phyloP scores from a whole-genome alignment of 2,113 vertebrate genomes.

The Macroglossus sobrinus region DNA sequence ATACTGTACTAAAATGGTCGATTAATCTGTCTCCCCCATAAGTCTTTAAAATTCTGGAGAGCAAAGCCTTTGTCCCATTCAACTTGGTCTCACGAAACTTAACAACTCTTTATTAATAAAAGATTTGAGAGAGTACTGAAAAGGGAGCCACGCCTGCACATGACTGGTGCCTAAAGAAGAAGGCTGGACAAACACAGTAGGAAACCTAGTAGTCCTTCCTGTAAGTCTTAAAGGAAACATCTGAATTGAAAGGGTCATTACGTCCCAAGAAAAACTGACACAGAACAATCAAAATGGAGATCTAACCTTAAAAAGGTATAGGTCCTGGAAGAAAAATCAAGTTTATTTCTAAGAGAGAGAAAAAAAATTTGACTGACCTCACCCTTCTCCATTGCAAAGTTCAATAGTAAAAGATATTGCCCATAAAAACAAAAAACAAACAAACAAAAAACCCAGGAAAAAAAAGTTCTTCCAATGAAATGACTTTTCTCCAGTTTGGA shows the following conservation, averaged over 20 bases:
- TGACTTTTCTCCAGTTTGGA: not conserved
- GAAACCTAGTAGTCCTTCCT: not conserved
- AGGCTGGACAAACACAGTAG: not conserved
- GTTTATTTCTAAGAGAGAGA: not conserved
- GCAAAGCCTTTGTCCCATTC: not conserved
- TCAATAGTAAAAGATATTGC: not conserved
- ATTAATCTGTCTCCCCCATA: not conserved
- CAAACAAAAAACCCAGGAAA: not conserved
- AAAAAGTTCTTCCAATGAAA: not conserved
- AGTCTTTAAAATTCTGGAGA: not conserved
- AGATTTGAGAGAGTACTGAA: not conserved
- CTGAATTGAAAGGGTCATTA: not conserved
- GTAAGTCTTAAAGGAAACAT: not conserved
- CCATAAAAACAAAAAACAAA: too few relatives aligned
- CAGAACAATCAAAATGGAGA: not conserved
- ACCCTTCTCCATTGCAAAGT: not conserved
- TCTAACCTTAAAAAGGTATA: not conserved
- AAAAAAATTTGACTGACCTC: not conserved
- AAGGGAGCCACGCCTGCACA: rapidly evolving
- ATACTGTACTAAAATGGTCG: not conserved
- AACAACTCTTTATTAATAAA: not conserved
- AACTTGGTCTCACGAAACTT: not conserved
- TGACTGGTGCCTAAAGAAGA: not conserved
- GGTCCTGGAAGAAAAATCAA: not conserved
- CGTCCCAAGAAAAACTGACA: not conserved